phyloP scores from a whole-genome alignment of 1,140 invertebrate species.

The Drosophila guanche region DNA sequence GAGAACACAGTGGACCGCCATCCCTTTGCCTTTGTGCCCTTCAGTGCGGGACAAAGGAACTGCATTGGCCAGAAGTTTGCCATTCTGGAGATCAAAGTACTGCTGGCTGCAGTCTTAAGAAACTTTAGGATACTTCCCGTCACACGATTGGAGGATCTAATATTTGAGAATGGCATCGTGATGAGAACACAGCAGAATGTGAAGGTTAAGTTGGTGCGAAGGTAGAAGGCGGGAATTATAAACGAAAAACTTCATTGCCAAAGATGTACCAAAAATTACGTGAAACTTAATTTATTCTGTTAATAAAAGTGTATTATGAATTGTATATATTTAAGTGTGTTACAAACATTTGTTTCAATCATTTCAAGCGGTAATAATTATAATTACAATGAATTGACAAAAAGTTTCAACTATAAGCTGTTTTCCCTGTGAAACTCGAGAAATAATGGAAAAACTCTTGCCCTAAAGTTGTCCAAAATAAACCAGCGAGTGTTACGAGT shows the following conservation, averaged over 20 bases:
- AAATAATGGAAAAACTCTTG: too few species aligned
- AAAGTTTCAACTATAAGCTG: too few species aligned
- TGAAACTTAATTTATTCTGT: neutral
- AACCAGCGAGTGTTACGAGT: too few species aligned
- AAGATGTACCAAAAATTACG: conserved; percentile 4
- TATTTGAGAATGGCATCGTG: conserved; percentile 68
- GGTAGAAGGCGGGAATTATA: neutral
- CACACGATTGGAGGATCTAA: conserved; percentile 64
- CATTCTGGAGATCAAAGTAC: conserved; percentile 84
- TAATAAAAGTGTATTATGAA: neutral
- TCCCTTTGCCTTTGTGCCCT: conserved; percentile 86
- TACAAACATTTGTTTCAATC: too few species aligned
- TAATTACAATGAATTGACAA: too few species aligned
- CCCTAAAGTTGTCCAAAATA: too few species aligned
- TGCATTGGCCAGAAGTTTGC: conserved; percentile 84
- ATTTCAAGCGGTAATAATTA: too few species aligned
- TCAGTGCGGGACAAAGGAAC: conserved; percentile 83
- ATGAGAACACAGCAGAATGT: conserved; percentile 57
- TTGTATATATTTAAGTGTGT: neutral
- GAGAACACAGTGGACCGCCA: conserved; percentile 85
- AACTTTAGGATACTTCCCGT: conserved; percentile 65
- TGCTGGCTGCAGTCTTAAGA: conserved; percentile 77
- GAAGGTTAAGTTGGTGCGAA: conserved; percentile 26
- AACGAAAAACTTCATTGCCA: neutral
- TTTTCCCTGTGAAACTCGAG: too few species aligned